A percentile compares a stretch with the other conserved stretches of the same genome.
Evolutionary conservation across 2,113 vertebrate species (phyloP).

Genomic region (Psephotus haematonotus): DNA sequence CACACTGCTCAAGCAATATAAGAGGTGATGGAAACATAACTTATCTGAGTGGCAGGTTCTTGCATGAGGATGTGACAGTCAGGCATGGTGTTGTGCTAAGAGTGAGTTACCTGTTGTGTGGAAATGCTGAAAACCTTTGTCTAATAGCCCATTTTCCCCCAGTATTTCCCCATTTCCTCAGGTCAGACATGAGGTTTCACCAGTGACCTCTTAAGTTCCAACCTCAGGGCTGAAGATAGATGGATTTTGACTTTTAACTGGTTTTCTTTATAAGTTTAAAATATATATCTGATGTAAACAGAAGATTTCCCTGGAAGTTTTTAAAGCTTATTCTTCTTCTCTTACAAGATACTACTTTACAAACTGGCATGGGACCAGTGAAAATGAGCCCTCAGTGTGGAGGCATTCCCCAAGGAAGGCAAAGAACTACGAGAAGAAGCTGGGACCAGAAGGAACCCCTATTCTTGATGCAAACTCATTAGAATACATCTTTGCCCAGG

Average conservation of each 20-base stretch:
- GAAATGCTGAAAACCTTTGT: neutral
- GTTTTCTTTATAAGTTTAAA: neutral
- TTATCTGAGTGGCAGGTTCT: neutral
- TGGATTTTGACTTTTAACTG: neutral
- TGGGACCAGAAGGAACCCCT: conserved; percentile 83
- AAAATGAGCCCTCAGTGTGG: conserved; percentile 89
- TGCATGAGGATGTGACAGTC: neutral
- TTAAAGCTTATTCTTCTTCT: neutral
- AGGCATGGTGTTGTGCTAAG: neutral
- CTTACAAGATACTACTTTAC: conserved; percentile 89
- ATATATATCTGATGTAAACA: fast-evolving
- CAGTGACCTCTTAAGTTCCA: neutral
- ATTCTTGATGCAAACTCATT: conserved; percentile 88
- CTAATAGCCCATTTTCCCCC: neutral
- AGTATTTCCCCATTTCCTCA: neutral
- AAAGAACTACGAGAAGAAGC: conserved; percentile 78
- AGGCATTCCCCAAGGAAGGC: conserved; percentile 88
- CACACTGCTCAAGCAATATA: neutral
- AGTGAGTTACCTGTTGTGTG: neutral
- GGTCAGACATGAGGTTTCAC: neutral
- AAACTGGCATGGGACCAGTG: conserved; percentile 96
- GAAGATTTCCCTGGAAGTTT: neutral
- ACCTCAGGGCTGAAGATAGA: neutral
- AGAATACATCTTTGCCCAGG: conserved; percentile 95
- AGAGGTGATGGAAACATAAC: neutral